Base-by-base conservation (phyloP, 2,888 invertebrate genomes). In the Pecten maximus region DNA sequence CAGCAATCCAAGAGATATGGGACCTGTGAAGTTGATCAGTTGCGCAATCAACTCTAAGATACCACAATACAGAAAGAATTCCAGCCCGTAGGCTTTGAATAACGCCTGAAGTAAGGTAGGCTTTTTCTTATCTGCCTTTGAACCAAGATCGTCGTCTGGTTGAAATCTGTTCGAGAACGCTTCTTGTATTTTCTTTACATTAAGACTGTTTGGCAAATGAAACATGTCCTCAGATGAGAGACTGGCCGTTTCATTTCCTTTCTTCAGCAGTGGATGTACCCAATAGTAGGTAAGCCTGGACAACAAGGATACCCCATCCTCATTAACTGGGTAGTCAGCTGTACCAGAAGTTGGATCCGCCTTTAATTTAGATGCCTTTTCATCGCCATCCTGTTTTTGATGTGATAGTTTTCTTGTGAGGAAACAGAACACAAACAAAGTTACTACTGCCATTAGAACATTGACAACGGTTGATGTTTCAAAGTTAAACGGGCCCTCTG, bases 231-330 rank as follows among this genome's bases (percentile, higher is more conserved):
- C 93, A 28, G 95, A 97, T 88, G 97, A 93, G 97, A 97, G 95
- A 98, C 97, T 96, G 97, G 97, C 44, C 97, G 97, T 93, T 50
- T 93, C 92, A 16, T 94, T 93, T 35, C 96, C 96, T 89, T 94
- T 94, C 6, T 91, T 97, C 97, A 99, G 98, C 90, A 99, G 97
- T 2, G 98, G 98, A 93, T 98, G 97, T 0, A 99, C 98, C 99
- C 99, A 99, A 92, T 98, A 97, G 96, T 99, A 98, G 40, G 98
- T 97, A 23, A 99, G 97, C 95, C 98, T 98, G 0, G 98, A 98
- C 2, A 98, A 95, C 95, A 97, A 97, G 89, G 97, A 97, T 23
- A 97, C 97, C 92, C 98, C 98, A 97, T 98, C 98, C 98, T 98
- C 98, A 74, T 74, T 74, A 28, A 74, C 74, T 35, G 35, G 28